phyloP scores from a whole-genome alignment of 2,797 vertebrate genomes.

The Enteromius argenteus region DNA sequence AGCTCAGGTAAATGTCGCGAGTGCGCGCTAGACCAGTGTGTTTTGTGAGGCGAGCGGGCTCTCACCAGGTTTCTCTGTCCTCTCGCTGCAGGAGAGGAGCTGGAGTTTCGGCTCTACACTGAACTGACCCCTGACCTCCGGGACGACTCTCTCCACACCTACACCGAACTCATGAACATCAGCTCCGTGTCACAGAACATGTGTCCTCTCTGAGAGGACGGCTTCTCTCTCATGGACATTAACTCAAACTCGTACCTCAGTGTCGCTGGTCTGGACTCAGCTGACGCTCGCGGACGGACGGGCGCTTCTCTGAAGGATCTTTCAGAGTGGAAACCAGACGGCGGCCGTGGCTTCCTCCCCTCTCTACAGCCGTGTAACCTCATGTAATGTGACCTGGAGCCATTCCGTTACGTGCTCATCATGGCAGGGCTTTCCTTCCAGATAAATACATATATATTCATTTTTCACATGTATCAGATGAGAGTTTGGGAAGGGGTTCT shows the following conservation, averaged over 20 bases:
- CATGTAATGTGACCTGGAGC: slow-evolving; percentile 40
- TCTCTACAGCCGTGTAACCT: slow-evolving; percentile 23
- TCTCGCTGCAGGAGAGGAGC: slow-evolving; percentile 67
- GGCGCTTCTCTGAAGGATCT: not conserved
- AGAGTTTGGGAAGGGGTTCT: not conserved
- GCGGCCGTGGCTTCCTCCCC: not conserved
- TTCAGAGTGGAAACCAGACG: not conserved
- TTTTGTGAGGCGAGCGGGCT: not conserved
- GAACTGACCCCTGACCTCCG: slow-evolving; percentile 60
- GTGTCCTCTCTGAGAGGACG: slow-evolving; percentile 28
- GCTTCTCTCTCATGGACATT: not conserved
- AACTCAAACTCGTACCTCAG: slow-evolving; percentile 7
- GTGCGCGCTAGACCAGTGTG: not conserved
- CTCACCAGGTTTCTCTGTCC: slow-evolving; percentile 23
- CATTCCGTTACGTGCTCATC: slow-evolving; percentile 47
- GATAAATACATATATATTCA: not conserved
- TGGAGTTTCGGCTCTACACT: slow-evolving; percentile 70
- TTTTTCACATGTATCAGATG: not conserved
- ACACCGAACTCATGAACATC: slow-evolving; percentile 55
- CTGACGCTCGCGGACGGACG: not conserved
- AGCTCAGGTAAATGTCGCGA: slow-evolving; percentile 77
- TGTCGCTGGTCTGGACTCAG: not conserved
- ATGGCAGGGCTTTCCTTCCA: slow-evolving; percentile 25
- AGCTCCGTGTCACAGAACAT: slow-evolving; percentile 14
- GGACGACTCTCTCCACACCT: slow-evolving; percentile 50